These are phyloP conservation scores for Uloborus plumipes DNA, from an alignment of 2,888 invertebrate genomes.

Conservation along the genomic window DNA sequence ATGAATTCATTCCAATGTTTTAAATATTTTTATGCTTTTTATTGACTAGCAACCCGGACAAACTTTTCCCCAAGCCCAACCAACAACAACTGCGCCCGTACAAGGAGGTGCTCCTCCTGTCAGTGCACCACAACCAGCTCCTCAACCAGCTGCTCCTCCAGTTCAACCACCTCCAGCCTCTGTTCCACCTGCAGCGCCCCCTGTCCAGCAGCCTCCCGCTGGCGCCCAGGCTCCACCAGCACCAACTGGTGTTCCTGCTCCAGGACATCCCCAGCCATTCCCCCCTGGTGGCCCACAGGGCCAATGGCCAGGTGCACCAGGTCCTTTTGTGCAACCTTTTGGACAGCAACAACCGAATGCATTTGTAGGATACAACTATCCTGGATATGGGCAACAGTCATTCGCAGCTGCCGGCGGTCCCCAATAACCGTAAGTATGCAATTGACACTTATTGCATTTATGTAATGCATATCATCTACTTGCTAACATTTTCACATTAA, in stretches of 20 bases:
- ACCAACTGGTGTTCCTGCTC: conserved; percentile 58
- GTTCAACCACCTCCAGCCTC: conserved; percentile 53
- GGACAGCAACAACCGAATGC: conserved; percentile 58
- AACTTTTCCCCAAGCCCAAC: conserved; percentile 44
- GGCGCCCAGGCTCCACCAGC: conserved; percentile 42
- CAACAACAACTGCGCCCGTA: conserved; percentile 34
- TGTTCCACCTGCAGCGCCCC: conserved; percentile 47
- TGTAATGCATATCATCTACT: not conserved
- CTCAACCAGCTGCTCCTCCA: conserved; percentile 45
- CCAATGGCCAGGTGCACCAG: conserved; percentile 40
- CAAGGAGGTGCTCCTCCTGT: conserved; percentile 23
- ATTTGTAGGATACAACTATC: conserved; percentile 57
- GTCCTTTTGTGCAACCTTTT: conserved; percentile 37
- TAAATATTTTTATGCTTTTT: too few species aligned
- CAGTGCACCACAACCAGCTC: conserved; percentile 33
- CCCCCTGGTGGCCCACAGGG: conserved; percentile 49
- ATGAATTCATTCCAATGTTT: not conserved
- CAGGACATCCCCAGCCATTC: conserved; percentile 43
- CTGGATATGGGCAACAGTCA: conserved; percentile 54
- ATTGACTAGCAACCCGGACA: conserved; percentile 37
- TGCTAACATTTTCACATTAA: too few species aligned
- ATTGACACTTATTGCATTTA: conserved; percentile 4
- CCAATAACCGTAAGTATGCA: conserved; percentile 40
- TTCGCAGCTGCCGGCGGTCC: conserved; percentile 37
- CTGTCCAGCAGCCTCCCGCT: conserved; percentile 41